These are phyloP conservation scores for Cottoperca gobio DNA, from an alignment of 2,797 vertebrate genomes.

Conservation along the genomic window DNA sequence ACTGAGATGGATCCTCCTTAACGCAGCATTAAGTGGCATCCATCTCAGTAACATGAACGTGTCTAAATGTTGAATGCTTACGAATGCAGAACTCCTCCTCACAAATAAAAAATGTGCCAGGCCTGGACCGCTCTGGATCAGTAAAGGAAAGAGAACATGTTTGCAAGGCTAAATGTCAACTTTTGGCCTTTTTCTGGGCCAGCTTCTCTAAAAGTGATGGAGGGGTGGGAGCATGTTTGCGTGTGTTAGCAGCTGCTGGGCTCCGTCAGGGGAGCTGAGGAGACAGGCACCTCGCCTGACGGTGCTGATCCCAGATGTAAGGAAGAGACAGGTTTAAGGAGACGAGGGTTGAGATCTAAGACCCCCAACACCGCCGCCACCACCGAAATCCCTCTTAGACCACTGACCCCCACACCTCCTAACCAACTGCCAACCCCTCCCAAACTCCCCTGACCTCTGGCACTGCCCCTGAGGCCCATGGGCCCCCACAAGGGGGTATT, in stretches of 20 bases:
- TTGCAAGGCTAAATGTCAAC: conserved; percentile 78
- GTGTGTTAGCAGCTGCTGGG: conserved; percentile 61
- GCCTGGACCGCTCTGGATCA: conserved; percentile 7
- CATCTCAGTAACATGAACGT: too few species aligned
- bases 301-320: conserved; percentile 49
- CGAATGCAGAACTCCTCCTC: conserved; percentile 24
- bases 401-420: conserved; percentile 1
- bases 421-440: background rate
- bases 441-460: conserved; percentile 59
- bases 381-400: conserved; percentile 29
- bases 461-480: conserved; percentile 53
- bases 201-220: conserved; percentile 41
- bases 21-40: too few species aligned
- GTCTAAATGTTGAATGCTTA: conserved; percentile 14
- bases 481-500: conserved; percentile 65
- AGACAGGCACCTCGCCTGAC: conserved; percentile 25
- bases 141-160: conserved; percentile 58
- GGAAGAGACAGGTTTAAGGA: conserved; percentile 47
- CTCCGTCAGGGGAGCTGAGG: conserved; percentile 42
- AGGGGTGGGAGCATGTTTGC: conserved; percentile 39
- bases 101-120: conserved; percentile 27
- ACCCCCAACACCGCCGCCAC: conserved; percentile 23
- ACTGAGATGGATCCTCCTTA: conserved; percentile 19
- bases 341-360: conserved; percentile 38
- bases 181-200: conserved; percentile 72